Percentiles rank a stretch among this genome's conserved stretches.
Conservation (phyloP, 2,113 vertebrate species). For the Paralichthys olivaceus region DNA sequence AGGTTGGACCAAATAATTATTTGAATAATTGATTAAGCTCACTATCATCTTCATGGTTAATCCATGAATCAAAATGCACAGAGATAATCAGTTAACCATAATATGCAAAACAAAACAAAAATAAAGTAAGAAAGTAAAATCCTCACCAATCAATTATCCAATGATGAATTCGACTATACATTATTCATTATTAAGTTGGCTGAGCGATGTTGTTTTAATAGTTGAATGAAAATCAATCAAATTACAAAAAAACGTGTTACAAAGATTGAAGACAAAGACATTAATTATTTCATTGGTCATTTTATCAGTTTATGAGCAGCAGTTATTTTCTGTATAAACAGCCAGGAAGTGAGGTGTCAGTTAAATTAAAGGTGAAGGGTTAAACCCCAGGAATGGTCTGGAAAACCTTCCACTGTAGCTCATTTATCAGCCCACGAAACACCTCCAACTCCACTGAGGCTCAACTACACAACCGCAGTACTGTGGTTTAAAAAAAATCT, state of each 20-base stretch:
- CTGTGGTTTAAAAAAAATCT: conserved; percentile 44
- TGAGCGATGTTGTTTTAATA: too few species aligned
- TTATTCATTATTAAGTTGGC: too few species aligned
- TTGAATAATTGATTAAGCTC: too few species aligned
- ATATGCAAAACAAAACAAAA: too few species aligned
- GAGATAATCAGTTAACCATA: too few species aligned
- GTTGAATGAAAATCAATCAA: neutral
- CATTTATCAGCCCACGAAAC: conserved; percentile 4
- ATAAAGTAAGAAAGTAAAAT: too few species aligned
- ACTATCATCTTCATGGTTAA: too few species aligned
- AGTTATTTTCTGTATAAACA: conserved; percentile 18
- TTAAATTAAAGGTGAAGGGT: conserved; percentile 39
- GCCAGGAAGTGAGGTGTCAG: conserved; percentile 15
- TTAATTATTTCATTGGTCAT: too few species aligned
- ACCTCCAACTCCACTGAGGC: conserved; percentile 6
- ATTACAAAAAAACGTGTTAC: neutral
- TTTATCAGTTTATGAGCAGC: neutral
- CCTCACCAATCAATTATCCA: too few species aligned
- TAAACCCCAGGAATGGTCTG: conserved; percentile 22
- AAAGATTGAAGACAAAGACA: neutral
- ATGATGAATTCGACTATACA: too few species aligned
- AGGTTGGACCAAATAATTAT: too few species aligned
- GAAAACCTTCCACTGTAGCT: conserved; percentile 13
- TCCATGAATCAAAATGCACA: too few species aligned
- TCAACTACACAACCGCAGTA: conserved; percentile 13